Evolutionary conservation across 2,797 vertebrate genomes (phyloP).

Genomic region (Alcedo quadribrachys): DNA sequence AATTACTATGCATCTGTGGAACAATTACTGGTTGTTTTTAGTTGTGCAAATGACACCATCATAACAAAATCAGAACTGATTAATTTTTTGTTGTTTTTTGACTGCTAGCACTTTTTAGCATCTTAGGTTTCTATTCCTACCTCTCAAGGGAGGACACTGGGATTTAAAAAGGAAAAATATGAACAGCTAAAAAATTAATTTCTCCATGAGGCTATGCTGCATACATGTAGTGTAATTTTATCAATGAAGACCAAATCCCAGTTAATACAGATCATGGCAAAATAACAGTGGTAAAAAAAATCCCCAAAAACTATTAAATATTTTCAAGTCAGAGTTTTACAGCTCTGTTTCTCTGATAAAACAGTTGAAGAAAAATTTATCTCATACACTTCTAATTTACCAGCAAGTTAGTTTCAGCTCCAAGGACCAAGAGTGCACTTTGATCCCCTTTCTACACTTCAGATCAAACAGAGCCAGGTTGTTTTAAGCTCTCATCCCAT

Average conservation of each 20-base stretch:
- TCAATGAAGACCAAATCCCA: neutral
- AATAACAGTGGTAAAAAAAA: neutral
- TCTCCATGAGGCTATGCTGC: neutral
- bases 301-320: neutral
- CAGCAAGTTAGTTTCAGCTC: neutral
- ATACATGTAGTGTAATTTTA: neutral
- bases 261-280: neutral
- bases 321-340: neutral
- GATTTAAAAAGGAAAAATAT: neutral
- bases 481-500: neutral
- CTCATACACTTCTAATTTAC: neutral
- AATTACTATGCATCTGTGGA: slow-evolving; percentile 28
- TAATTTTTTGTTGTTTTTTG: neutral
- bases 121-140: neutral
- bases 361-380: neutral
- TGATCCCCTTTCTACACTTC: neutral
- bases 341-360: neutral
- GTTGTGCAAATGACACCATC: neutral
- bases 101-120: neutral
- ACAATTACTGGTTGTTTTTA: slow-evolving; percentile 52
- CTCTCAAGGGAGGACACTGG: neutral
- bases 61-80: neutral
- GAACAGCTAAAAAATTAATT: neutral
- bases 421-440: neutral
- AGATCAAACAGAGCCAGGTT: neutral